phyloP scores from a whole-genome alignment of 2,113 vertebrate species.

The Emydocephalus ijimae region DNA sequence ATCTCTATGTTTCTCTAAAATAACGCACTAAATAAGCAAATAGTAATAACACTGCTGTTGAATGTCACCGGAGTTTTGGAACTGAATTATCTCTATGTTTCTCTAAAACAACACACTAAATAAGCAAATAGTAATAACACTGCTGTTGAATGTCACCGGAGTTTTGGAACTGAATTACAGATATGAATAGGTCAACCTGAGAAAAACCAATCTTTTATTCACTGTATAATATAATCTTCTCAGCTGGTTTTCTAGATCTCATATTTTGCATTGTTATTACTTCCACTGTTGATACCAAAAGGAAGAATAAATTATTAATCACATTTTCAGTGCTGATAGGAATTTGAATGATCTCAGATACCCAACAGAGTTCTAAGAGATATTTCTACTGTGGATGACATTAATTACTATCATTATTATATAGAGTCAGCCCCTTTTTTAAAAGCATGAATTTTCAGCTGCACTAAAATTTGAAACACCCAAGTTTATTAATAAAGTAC shows the following conservation, averaged over 20 bases:
- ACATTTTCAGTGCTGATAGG: slow-evolving; percentile 10
- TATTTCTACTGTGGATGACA: slow-evolving; percentile 2
- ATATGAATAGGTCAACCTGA: neutral
- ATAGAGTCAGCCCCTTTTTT: neutral
- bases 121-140: neutral
- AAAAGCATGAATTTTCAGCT: neutral
- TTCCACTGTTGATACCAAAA: slow-evolving; percentile 20
- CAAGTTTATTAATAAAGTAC: slow-evolving; percentile 17
- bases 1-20: neutral
- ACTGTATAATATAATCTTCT: neutral
- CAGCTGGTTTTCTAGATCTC: neutral
- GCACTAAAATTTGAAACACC: neutral
- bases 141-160: neutral
- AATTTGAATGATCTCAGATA: slow-evolving; percentile 10
- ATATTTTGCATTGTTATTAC: neutral
- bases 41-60: too few relatives aligned
- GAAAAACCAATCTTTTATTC: neutral
- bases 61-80: too few relatives aligned
- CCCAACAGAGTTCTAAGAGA: slow-evolving; percentile 15
- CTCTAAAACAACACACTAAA: neutral
- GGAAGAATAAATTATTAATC: slow-evolving; percentile 29
- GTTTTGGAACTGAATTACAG: neutral
- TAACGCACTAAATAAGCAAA: too few relatives aligned
- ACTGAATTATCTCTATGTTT: neutral
- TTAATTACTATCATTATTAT: slow-evolving; percentile 26